Evolutionary conservation across 2,797 vertebrate genomes (phyloP).

Genomic region (Pygocentrus nattereri): DNA sequence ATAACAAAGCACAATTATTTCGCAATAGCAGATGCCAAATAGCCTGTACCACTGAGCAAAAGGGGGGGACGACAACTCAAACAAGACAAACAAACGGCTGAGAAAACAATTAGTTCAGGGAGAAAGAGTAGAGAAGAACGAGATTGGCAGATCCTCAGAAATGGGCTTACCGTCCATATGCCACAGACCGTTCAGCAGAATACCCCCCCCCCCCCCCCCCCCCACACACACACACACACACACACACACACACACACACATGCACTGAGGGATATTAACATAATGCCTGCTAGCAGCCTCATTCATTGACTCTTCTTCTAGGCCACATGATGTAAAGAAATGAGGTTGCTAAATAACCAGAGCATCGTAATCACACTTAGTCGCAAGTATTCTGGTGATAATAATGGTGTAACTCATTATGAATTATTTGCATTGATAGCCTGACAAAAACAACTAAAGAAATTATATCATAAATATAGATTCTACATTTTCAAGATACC

Average conservation of each 20-base stretch:
- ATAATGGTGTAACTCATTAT: too few relatives aligned
- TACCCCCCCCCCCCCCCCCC: slow-evolving; percentile 33
- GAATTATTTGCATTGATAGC: too few relatives aligned
- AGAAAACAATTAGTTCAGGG: background rate
- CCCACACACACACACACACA: too few relatives aligned
- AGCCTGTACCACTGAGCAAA: background rate
- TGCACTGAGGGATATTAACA: slow-evolving; percentile 29
- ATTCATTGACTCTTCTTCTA: slow-evolving; percentile 6
- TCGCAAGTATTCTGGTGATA: too few relatives aligned
- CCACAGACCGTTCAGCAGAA: slow-evolving; percentile 28
- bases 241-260: too few relatives aligned
- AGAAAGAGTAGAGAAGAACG: slow-evolving; percentile 5
- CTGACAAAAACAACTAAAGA: too few relatives aligned
- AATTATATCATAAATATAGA: too few relatives aligned
- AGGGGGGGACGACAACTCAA: background rate
- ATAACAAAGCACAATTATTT: slow-evolving; percentile 12
- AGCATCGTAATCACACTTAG: background rate
- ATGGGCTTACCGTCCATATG: slow-evolving; percentile 26
- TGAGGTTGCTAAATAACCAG: background rate
- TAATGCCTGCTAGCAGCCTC: slow-evolving; percentile 2
- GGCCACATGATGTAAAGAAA: background rate
- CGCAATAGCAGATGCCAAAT: slow-evolving; percentile 29
- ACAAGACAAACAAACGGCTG: slow-evolving; percentile 28
- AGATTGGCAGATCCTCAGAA: slow-evolving; percentile 39
- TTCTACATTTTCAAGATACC: too few relatives aligned